Evolutionary conservation across 2,113 vertebrate genomes (phyloP), one percentile per base, ranked within the genome.

Genomic region (Lepus americanus): DNA sequence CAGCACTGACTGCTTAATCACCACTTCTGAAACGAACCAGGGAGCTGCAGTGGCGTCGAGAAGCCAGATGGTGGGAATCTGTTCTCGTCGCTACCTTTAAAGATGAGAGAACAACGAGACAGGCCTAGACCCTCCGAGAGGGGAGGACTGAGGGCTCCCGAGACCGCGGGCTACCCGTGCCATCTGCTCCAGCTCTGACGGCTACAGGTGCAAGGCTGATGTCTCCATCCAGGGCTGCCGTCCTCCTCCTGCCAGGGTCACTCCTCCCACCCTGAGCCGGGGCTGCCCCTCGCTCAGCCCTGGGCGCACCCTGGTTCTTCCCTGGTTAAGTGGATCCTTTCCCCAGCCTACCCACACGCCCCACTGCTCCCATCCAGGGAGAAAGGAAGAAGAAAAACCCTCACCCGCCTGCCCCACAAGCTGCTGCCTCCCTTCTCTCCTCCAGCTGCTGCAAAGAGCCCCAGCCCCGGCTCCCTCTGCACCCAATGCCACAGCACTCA

Each of bases 61-160:
- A 96, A 97, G 97, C 96, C 97, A 97, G 97, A 97, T 97, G 98
- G 96, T n/a, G 19, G 94, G 91, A 97, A 74, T 72, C 33, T 59
- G 73, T 94, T 92, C 80, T 84, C 55, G 33, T 1, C 0, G 89
- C n/a, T 77, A 81, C 90, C 90, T 78, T 78, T 27, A 76, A 80
- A 97, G 76, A 59, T 17, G 61, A 77, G 8, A 80, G 53, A 29
- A 85, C 61, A 69, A 27, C 25, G 53, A 63, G 72, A 51, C 23
- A 29, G 33, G 77, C 25, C 59, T n/a, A 61, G 63, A 88, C 49
- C 49, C 44, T 16, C 31, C 0, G 53, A 81, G 61, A 51, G 23
- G 39, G 51, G 51, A 33, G 4, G 4, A 67, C 13, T 5, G 27
- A 39, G 25, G 25, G 23, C 63, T 20, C 29, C 51, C 6, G 1